Evolutionary conservation across 2,888 invertebrate species (phyloP), one percentile per base, ranked within the genome.

Genomic region (Ecdyonurus torrentis): DNA sequence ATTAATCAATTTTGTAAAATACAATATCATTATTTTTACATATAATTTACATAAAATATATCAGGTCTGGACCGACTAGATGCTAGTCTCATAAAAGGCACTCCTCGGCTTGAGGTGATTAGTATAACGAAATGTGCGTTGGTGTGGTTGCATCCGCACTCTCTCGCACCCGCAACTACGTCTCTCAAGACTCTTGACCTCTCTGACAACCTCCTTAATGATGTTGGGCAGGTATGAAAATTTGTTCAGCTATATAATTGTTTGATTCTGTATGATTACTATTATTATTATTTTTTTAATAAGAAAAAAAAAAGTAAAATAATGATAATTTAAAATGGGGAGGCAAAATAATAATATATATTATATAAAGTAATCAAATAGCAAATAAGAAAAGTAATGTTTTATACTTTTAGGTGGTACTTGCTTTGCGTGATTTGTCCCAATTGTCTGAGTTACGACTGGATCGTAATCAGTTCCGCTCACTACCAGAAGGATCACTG

Each of bases 111-210:
- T 62, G 80, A 80, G 65, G 77, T 83, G 69, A 76, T 91, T 10
- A 91, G 91, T 73, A 81, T 92, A 62, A 87, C 85, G 3, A 79
- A 83, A 66, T 89, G 89, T 70, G 89, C 86, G 0, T 78, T 92
- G 24, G 82, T 81, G 64, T 84, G 85, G 79, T 81, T 92, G 63
- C 91, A 92, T 72, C 83, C 90, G 67, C 81, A 91, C 67, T 83
- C 89, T 0, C 74, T 92, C 59, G 81, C 85, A 53, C 77, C 55
- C 15, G n/a, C 55, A 10, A 7, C 55, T 22, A 7, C n/a, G 15
- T 20, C n/a, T 67, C 7, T 68, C 68, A 22, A 7, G 15, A 10
- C 55, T n/a, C n/a, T 55, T n/a, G 55, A 55, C n/a, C 55, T 55
- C n/a, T 55, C 55, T 20, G 55, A 55, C 55, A 55, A 55, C 22